Base-by-base conservation (phyloP, 2,888 invertebrate genomes). In the Oscheius onirici region DNA sequence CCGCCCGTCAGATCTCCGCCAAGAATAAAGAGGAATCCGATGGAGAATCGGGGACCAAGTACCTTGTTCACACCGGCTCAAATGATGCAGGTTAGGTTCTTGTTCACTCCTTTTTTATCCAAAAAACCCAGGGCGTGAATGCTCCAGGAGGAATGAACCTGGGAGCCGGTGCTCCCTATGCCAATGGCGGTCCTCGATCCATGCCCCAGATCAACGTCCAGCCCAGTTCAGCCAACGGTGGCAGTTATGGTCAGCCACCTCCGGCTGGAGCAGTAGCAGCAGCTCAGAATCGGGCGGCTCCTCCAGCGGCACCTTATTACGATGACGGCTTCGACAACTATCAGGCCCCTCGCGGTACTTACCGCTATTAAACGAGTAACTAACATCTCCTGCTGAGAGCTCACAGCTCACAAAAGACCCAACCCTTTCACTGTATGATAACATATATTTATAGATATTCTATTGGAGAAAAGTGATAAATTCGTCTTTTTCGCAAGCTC, bases 31-130 rank as follows among this genome's bases (percentile, higher is more conserved):
- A 72, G 84, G 24, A 84, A 85, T 65, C 85, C 86, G 11, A 86
- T 87, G 86, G 85, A 86, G 61, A 85, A 83, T 68, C 73, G 86
- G 8, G 86, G 86, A 1, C 84, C 85, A 22, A 76, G 80, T 17
- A 82, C 82, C 3, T 54, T 85, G 11, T 87, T 82, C 74, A 86
- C 83, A 5, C 82, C 86, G 13, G 81, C 85, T 1, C 83, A 85
- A 67, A 83, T 85, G 84, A 86, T 86, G 86, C 81, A 80, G 76
- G 80, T 77, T 54, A 10, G 70, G n/a, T n/a, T n/a, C n/a, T n/a
- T n/a, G n/a, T n/a, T n/a, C n/a, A n/a, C n/a, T n/a, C n/a, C n/a
- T n/a, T n/a, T n/a, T n/a, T n/a, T n/a, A n/a, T 57, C 20, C 5
- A 52, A n/a, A 26, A 58, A 58, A n/a, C 1, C 24, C 17, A 63